Base-by-base conservation (phyloP, 2,797 vertebrate genomes). In the Megaceryle alcyon region DNA sequence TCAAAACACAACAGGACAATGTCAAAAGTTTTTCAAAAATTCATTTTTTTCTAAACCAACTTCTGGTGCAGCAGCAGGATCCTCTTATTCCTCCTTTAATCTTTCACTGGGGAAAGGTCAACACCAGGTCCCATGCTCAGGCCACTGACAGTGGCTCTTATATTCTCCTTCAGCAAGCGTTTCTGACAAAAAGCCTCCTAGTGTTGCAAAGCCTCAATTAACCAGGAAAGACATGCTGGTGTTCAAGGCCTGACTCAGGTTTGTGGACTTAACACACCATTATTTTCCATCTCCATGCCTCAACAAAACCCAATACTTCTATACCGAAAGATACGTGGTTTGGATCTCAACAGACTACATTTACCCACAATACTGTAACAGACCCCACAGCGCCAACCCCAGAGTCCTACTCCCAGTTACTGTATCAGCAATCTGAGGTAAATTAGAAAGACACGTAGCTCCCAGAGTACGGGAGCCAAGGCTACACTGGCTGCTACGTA, bases 401-500 rank as follows among this genome's bases (percentile, higher is more conserved):
- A 37, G n/a, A 69, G 57, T 46, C 20, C 53, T 82, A 25, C 31
- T 70, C 22, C 16, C 23, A 54, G 2, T 37, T n/a, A 48, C 11
- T 23, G 25, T 1, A 37, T 28, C 25, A 65, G 35, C 26, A 54
- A 59, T 20, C 18, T 35, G 44, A 59, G n/a, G 18, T 51, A 31
- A 64, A 48, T 3, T 35, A 14, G 20, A 59, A 79, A 8, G 22
- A 39, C n/a, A 26, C 4, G 8, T 3, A 76, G 14, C 22, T 59
- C 31, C 2, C 11, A 37, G 26, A 23, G 21, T 5, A 39, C 18
- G 1, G 0, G 21, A 64, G 28, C 29, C 46, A 49, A 2, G 13
- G 25, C 46, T 29, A 15, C 29, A 29, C 21, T 23, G 41, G 41
- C 33, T 71, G n/a, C 33, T 57, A 88, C 57, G 59, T 20, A n/a